Conservation (phyloP, 2,888 invertebrate species). For the Baronia brevicornis region DNA sequence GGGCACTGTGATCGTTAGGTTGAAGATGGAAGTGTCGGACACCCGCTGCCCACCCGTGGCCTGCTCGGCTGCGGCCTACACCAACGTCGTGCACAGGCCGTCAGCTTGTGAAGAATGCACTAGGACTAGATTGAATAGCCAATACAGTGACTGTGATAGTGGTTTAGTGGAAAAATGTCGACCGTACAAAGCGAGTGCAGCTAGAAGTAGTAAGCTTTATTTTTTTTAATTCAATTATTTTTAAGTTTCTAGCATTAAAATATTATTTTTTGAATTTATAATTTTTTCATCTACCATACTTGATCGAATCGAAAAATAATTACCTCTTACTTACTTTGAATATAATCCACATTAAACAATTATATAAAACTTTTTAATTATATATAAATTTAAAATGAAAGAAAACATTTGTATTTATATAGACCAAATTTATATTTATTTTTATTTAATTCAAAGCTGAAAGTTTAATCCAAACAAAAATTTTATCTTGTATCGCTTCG, state of each 20-base stretch:
- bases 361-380: too few relatives aligned
- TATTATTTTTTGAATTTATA: conserved; percentile 3
- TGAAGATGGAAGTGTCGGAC: conserved; percentile 48
- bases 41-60: conserved; percentile 30
- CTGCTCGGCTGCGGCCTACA: conserved; percentile 29
- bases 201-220: conserved; percentile 62
- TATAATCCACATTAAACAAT: too few relatives aligned
- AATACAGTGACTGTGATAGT: conserved; percentile 71
- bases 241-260: conserved; percentile 21
- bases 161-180: conserved; percentile 51
- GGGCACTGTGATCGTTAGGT: conserved; percentile 59
- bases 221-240: conserved; percentile 26
- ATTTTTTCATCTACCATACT: conserved; percentile 19
- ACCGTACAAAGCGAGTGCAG: conserved; percentile 51
- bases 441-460: too few relatives aligned
- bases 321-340: too few relatives aligned
- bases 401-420: too few relatives aligned
- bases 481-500: too few relatives aligned
- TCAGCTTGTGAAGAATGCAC: conserved; percentile 58
- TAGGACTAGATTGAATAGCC: conserved; percentile 60
- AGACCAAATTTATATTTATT: too few relatives aligned
- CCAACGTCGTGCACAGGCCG: conserved; percentile 34
- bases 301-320: too few relatives aligned
- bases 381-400: too few relatives aligned
- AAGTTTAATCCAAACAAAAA: too few relatives aligned